Conservation (phyloP, 1,140 invertebrate species). For the Spodoptera litura region DNA sequence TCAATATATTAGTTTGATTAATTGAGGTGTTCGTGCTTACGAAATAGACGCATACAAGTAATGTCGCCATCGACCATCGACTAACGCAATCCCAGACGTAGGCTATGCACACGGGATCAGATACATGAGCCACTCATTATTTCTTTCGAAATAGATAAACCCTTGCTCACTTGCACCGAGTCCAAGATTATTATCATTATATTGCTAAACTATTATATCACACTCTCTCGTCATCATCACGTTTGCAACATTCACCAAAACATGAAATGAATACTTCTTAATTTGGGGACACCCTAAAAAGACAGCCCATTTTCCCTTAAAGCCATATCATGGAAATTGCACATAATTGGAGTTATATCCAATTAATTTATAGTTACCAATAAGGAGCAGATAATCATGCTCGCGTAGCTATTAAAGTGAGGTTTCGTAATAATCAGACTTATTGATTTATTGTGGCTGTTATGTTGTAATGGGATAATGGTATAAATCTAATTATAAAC, state of each 20-base stretch:
- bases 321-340: slow-evolving; percentile 44
- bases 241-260: slow-evolving; percentile 18
- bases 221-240: not conserved
- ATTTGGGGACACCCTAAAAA: slow-evolving; percentile 23
- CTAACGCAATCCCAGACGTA: slow-evolving; percentile 44
- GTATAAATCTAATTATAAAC: slow-evolving; percentile 24
- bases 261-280: slow-evolving; percentile 3
- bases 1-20: slow-evolving; percentile 37
- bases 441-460: slow-evolving; percentile 24
- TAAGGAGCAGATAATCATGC: slow-evolving; percentile 33
- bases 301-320: slow-evolving; percentile 25
- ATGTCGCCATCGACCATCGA: slow-evolving; percentile 45
- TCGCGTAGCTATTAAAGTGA: slow-evolving; percentile 33
- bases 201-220: slow-evolving; percentile 30
- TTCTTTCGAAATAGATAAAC: slow-evolving; percentile 46
- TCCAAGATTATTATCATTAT: slow-evolving; percentile 40
- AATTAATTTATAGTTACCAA: slow-evolving; percentile 39
- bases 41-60: slow-evolving; percentile 18
- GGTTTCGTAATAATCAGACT: slow-evolving; percentile 20
- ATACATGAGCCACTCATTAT: slow-evolving; percentile 46
- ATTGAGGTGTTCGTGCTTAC: slow-evolving; percentile 29
- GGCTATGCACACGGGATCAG: slow-evolving; percentile 46
- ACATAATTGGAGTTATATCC: slow-evolving; percentile 23
- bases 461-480: not conserved
- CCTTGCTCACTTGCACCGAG: slow-evolving; percentile 26